Evolutionary conservation across 2,113 vertebrate genomes (phyloP).

Genomic region (Hippocampus abdominalis): DNA sequence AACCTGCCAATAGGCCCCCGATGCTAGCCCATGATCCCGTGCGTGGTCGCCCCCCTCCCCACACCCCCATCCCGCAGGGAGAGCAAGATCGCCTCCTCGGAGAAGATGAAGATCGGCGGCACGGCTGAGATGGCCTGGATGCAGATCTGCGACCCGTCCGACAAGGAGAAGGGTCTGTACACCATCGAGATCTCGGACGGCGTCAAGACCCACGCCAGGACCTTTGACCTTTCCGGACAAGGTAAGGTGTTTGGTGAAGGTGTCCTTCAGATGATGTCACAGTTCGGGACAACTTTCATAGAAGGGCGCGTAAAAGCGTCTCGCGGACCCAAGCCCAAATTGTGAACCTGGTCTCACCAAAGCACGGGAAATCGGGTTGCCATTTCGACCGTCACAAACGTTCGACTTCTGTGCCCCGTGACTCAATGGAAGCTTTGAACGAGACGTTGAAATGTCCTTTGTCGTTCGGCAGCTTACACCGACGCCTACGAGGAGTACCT

Average conservation of each 20-base stretch:
- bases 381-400: background rate
- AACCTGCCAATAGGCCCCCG: too few species aligned
- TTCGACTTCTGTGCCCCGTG: background rate
- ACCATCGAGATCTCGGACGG: conserved; percentile 86
- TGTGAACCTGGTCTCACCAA: background rate
- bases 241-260: conserved; percentile 57
- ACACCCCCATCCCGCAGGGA: conserved; percentile 71
- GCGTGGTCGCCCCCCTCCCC: background rate
- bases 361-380: background rate
- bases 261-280: background rate
- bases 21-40: background rate
- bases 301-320: too few species aligned
- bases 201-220: conserved; percentile 79
- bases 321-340: too few species aligned
- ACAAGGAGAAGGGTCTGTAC: conserved; percentile 94
- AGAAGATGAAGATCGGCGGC: conserved; percentile 91
- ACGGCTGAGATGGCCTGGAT: conserved; percentile 89
- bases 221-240: conserved; percentile 91
- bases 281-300: background rate
- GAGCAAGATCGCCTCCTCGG: conserved; percentile 88
- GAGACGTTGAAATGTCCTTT: background rate
- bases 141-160: conserved; percentile 89
- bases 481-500: conserved; percentile 90
- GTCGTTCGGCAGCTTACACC: conserved; percentile 79
- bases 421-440: background rate